A percentile compares a stretch with the other conserved stretches of the same genome.
Conservation (phyloP, 2,888 invertebrate genomes). For the Dynastes tityus region DNA sequence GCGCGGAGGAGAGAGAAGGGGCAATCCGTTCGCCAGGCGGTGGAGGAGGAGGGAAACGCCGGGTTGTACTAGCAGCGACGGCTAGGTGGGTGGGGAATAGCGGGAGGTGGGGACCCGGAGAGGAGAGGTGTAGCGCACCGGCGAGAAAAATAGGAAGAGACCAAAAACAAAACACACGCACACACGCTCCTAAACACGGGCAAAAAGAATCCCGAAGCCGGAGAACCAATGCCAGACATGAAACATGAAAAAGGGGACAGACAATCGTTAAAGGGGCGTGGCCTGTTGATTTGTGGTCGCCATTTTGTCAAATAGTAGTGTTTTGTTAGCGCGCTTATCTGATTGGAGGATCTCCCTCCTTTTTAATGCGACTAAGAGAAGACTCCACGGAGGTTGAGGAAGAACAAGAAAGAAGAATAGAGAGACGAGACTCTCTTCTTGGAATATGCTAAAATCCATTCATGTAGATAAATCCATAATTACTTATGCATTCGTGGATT, state of each 20-base stretch:
- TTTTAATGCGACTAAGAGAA: constrained; percentile 48
- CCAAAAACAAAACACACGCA: constrained; percentile 43
- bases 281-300: constrained; percentile 72
- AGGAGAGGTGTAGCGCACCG: constrained; percentile 6
- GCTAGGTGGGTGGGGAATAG: background rate
- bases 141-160: constrained; percentile 46
- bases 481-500: no score
- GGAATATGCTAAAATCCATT: no score
- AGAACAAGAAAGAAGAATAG: no score
- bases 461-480: no score
- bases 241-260: constrained; percentile 69
- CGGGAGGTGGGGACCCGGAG: background rate
- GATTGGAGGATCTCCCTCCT: constrained; percentile 72
- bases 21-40: background rate
- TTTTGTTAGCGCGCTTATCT: constrained; percentile 72
- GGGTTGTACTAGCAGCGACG: background rate
- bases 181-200: constrained; percentile 30
- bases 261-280: constrained; percentile 70
- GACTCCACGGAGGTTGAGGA: background rate
- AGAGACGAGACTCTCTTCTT: no score
- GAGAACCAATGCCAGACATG: constrained; percentile 70
- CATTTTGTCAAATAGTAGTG: constrained; percentile 73
- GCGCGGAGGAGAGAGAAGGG: background rate
- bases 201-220: constrained; percentile 61
- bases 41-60: background rate